Evolutionary conservation across 2,113 vertebrate species (phyloP), one percentile per base, ranked within the genome.

Genomic region (Callocephalon fimbriatum): DNA sequence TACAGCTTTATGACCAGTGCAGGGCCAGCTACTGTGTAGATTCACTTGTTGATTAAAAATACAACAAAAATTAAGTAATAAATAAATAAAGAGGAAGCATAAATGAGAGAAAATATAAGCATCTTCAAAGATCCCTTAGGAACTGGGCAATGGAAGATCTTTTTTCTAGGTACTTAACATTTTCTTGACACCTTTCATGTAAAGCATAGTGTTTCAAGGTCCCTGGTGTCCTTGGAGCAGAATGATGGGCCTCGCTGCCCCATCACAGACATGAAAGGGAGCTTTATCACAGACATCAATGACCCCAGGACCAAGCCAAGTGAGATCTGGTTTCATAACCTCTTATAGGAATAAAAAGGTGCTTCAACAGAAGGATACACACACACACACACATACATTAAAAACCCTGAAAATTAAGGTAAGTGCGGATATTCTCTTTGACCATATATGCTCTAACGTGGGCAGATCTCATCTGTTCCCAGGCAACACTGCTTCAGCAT

Each of bases 11-110:
- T 1, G 37, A 88, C 77, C 74, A 81, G 87, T 70, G 61, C 42
- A 75, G 77, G 89, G 87, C 74, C 65, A 74, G 56, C 31, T 94
- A 63, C 84, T 72, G n/a, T 7, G 26, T 45, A 62, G 40, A 94
- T 79, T 95, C 45, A 85, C 53, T 67, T 70, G 51, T 14, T 66
- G 32, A 62, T 87, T 86, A 88, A 96, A 95, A 93, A 95, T 67
- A 87, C 14, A 81, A 61, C 21, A 44, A 85, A 95, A 38, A 58
- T n/a, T 21, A 14, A 56, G 14, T 22, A 58, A 15, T n/a, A n/a
- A 58, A 35, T 35, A 35, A 58, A 58, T 15, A 15, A 15, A 56
- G 78, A 92, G 40, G 59, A 44, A 31, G 61, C 5, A 19, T 23
- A 65, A 51, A 59, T n/a, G 32, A 74, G 72, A 81, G 20, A 51